Evolutionary conservation across 1,140 invertebrate genomes (phyloP), one percentile per base, ranked within the genome.

Genomic region (Hycleus cichorii): DNA sequence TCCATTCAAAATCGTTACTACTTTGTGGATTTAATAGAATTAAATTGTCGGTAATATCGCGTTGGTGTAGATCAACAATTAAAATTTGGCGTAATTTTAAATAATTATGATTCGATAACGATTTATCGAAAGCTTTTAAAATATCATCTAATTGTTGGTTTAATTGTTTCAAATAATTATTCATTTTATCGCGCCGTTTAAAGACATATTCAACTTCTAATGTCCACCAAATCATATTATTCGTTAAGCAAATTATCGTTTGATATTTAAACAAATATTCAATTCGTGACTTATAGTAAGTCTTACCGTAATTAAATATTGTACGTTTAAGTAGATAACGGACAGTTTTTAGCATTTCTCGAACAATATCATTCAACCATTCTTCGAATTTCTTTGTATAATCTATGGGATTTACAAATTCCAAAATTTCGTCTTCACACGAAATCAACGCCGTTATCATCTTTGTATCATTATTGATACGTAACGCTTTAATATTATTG

Each of bases 161-260:
- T 40, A 89, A 78, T 64, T 87, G 81, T 63, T 82, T 78, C 8
- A 94, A 77, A 74, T 93, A 93, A 67, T 93, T 87, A 75, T 93
- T 94, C 89, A 95, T 93, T 0, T 18, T 18, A 18, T 18, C 18
- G 90, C 88, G 18, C 83, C 75, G 71, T 92, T 91, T 71, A 68
- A 95, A 95, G 0, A 91, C 87, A 68, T 95, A 87, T 72, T 96
- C 92, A 1, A 92, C 90, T 76, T 95, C 91, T 18, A 88, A 90
- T 0, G 92, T 95, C 91, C 91, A 95, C 92, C 92, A 95, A 7
- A 95, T 87, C 67, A 90, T 86, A 78, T 92, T 92, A 0, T 86
- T 86, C 0, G 86, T 88, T 2, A 95, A 74, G 64, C 89, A 85
- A 26, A 94, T 82, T 90, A 94, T 93, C 43, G 91, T 92, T 72